Evolutionary conservation across 2,888 invertebrate genomes (phyloP).

Genomic region (Drosophila helvetica): DNA sequence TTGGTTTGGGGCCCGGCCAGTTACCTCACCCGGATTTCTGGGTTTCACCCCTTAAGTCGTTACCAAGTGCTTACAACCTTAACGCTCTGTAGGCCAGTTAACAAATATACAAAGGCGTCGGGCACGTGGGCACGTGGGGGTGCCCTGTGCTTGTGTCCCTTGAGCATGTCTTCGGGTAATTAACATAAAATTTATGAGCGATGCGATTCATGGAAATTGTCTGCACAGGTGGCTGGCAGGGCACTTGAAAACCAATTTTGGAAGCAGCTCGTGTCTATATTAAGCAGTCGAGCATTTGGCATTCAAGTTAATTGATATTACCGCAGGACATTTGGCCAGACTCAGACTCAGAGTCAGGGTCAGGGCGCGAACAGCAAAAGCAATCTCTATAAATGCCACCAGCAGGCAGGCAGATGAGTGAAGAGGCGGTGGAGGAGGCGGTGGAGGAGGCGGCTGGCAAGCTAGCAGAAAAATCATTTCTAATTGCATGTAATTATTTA

Average conservation of each 20-base stretch:
- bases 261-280: constrained; percentile 38
- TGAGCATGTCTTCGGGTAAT: constrained; percentile 53
- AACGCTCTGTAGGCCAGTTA: not conserved
- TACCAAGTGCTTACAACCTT: not conserved
- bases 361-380: constrained; percentile 6
- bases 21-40: not conserved
- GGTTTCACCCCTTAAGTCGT: not conserved
- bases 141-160: constrained; percentile 5
- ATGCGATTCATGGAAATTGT: constrained; percentile 58
- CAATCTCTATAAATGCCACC: not conserved
- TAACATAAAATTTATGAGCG: constrained; percentile 72
- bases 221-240: constrained; percentile 50
- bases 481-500: constrained; percentile 70
- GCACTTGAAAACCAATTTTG: constrained; percentile 50
- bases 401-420: not conserved
- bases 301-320: constrained; percentile 72
- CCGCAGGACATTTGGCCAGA: constrained; percentile 34
- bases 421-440: not conserved
- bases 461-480: constrained; percentile 27
- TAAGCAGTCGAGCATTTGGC: constrained; percentile 13
- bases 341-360: constrained; percentile 8
- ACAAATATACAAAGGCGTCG: not conserved
- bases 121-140: not conserved
- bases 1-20: too few relatives aligned
- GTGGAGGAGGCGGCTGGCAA: constrained; percentile 36